phyloP scores from a whole-genome alignment of 2,113 vertebrate genomes.

The Ginglymostoma cirratum region DNA sequence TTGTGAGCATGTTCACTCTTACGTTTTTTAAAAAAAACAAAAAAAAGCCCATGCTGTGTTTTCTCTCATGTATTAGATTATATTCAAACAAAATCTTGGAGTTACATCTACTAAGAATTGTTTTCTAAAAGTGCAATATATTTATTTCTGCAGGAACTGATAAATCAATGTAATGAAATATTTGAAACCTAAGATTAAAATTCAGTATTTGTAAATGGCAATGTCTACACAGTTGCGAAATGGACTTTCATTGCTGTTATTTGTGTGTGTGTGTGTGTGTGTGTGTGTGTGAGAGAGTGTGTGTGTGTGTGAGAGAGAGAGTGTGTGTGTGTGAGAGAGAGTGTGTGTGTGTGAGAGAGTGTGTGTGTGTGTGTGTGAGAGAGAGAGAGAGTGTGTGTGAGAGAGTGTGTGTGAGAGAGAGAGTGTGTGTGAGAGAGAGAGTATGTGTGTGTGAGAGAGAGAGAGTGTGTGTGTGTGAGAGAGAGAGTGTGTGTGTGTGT shows the following conservation, averaged over 20 bases:
- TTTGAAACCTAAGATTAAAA: slow-evolving; percentile 65
- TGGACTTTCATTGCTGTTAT: background rate
- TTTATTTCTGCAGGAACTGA: slow-evolving; percentile 97
- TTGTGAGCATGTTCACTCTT: slow-evolving; percentile 58
- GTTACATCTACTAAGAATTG: slow-evolving; percentile 61
- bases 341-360: background rate
- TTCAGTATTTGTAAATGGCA: slow-evolving; percentile 84
- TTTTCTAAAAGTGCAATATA: slow-evolving; percentile 99
- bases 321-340: too few relatives aligned
- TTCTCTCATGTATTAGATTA: slow-evolving; percentile 49
- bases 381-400: background rate
- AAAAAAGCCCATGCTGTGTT: background rate
- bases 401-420: too few relatives aligned
- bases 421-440: too few relatives aligned
- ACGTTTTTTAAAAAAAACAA: slow-evolving; percentile 20
- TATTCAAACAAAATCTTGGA: slow-evolving; percentile 54
- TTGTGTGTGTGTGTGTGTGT: too few relatives aligned
- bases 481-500: too few relatives aligned
- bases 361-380: too few relatives aligned
- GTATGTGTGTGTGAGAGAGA: too few relatives aligned
- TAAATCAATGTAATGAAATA: slow-evolving; percentile 79
- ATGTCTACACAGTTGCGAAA: background rate
- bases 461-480: background rate
- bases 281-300: background rate
- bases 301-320: too few relatives aligned